phyloP scores from a whole-genome alignment of 2,797 vertebrate genomes.

The Xenopus petersii region DNA sequence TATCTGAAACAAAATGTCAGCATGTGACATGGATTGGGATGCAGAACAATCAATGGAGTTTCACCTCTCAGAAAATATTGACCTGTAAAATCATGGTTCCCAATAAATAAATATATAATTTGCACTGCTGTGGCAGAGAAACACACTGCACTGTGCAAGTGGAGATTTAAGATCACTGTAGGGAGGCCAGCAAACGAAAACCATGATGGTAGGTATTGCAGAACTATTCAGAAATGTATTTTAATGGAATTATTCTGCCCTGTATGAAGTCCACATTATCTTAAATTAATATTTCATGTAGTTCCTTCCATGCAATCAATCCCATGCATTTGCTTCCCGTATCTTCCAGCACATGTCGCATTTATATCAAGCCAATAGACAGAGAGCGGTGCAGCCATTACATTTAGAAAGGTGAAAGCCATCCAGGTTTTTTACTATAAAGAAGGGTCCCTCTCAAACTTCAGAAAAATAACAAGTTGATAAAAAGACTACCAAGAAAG shows the following conservation, averaged over 20 bases:
- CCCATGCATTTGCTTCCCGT: too few species aligned
- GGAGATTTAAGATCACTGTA: neutral
- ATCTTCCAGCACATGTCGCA: too few species aligned
- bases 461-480: too few species aligned
- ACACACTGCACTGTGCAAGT: neutral
- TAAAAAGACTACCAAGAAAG: too few species aligned
- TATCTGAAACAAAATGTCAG: slow-evolving; percentile 14
- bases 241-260: neutral
- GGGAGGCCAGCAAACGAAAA: neutral
- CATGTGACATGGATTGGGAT: slow-evolving; percentile 12
- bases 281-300: too few species aligned
- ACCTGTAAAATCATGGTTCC: slow-evolving; percentile 32
- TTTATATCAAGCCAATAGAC: too few species aligned
- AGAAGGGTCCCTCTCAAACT: too few species aligned
- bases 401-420: too few species aligned
- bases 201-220: neutral
- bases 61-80: slow-evolving; percentile 36
- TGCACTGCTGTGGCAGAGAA: slow-evolving; percentile 5
- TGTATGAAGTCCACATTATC: too few species aligned
- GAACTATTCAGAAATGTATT: neutral
- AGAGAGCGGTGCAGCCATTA: too few species aligned
- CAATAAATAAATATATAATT: slow-evolving; percentile 40
- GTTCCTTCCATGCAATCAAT: too few species aligned
- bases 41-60: slow-evolving; percentile 36
- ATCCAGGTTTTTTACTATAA: too few species aligned